Percentiles rank a stretch among this genome's conserved stretches.
Evolutionary conservation across 2,888 invertebrate genomes (phyloP).

Genomic region (Zygogramma bicolorata): DNA sequence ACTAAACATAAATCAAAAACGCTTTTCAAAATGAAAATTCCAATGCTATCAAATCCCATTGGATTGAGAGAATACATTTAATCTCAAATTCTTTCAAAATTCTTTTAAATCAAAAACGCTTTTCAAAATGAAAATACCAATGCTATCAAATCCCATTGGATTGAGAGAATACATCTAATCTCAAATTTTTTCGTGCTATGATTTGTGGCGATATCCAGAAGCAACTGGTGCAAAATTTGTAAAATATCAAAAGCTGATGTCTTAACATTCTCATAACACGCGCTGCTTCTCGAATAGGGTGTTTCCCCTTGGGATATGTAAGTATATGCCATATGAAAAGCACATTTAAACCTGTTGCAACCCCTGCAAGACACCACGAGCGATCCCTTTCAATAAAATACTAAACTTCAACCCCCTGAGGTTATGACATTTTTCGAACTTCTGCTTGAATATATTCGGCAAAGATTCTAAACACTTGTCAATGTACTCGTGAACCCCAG

Average conservation of each 20-base stretch:
- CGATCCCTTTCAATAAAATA: conserved; percentile 57
- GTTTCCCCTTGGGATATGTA: conserved; percentile 52
- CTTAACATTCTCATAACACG: conserved; percentile 41
- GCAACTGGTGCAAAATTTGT: conserved; percentile 34
- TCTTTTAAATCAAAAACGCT: no score
- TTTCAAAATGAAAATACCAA: no score
- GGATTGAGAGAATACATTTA: no score
- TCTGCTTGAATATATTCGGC: conserved; percentile 27
- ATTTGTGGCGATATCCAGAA: background rate
- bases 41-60: no score
- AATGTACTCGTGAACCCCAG: conserved; percentile 38
- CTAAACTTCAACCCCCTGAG: conserved; percentile 53
- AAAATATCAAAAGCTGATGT: conserved; percentile 45
- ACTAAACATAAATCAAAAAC: no score
- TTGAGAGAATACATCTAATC: no score
- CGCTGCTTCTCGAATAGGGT: conserved; percentile 40
- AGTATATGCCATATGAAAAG: conserved; percentile 61
- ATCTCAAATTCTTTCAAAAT: no score
- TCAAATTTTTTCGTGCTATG: background rate
- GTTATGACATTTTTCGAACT: conserved; percentile 58
- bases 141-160: no score
- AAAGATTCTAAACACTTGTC: conserved; percentile 55
- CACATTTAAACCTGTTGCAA: conserved; percentile 65
- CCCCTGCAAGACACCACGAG: conserved; percentile 50
- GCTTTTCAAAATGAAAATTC: no score